Evolutionary conservation across 2,113 vertebrate genomes (phyloP).

Genomic region (Cygnus atratus): DNA sequence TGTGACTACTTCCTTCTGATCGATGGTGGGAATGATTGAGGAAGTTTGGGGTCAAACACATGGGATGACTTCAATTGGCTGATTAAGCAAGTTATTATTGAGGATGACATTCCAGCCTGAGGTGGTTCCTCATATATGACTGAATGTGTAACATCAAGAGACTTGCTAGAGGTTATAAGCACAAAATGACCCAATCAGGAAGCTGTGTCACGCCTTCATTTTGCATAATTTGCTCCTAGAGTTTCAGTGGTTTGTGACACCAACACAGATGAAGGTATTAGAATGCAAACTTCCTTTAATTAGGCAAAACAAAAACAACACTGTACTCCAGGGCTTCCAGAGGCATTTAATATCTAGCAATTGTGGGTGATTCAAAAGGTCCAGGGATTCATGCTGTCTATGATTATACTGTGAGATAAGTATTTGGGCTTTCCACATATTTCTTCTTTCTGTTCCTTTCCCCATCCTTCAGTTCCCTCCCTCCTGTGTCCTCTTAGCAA

Average conservation of each 20-base stretch:
- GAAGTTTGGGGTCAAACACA: slow-evolving; percentile 14
- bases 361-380: not conserved
- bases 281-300: slow-evolving; percentile 23
- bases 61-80: not conserved
- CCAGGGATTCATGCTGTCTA: not conserved
- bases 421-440: not conserved
- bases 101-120: not conserved
- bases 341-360: not conserved
- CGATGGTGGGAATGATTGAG: not conserved
- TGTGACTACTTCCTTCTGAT: slow-evolving; percentile 36
- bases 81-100: not conserved
- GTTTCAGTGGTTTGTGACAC: not conserved
- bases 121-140: not conserved
- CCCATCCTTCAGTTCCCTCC: not conserved
- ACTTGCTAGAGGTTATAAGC: not conserved
- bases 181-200: slow-evolving; percentile 35
- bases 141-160: not conserved
- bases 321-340: not conserved
- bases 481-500: not conserved
- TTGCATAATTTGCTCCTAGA: slow-evolving; percentile 31
- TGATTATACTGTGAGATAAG: not conserved
- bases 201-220: slow-evolving; percentile 22
- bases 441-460: not conserved
- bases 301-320: slow-evolving; percentile 23
- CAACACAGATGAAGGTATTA: not conserved